Evolutionary conservation across 1,140 invertebrate genomes (phyloP), one percentile per base, ranked within the genome.

Genomic region (Halesus radiatus): DNA sequence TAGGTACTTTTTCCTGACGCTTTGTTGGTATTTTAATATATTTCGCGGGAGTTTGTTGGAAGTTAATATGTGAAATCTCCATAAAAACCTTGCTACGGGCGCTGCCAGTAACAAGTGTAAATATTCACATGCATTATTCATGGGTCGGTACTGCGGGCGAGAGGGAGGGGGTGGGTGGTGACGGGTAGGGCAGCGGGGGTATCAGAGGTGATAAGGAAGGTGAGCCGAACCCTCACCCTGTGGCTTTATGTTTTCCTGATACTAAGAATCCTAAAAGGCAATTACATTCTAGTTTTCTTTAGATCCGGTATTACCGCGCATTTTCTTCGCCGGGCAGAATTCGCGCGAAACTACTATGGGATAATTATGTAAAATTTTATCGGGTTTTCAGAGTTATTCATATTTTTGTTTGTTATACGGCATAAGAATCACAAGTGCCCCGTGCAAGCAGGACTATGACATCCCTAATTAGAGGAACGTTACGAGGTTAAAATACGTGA

Each of bases 41-140:
- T 79, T 78, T 78, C 60, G 32, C 60, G 76, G 23, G 22, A 75
- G 22, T 64, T 32, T 74, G 66, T 80, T 80, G 23, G 60, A 64
- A 64, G 18, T 64, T 64, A 23, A 23, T 80, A 80, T 80, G 74
- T 60, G 45, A 80, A 80, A 80, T 80, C 78, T 73, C 64, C 78
- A 80, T 73, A 70, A 80, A 80, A 80, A 80, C 68, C 66, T 74
- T 70, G 54, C 23, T 37, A 18, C 15, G 18, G 20, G 32, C 23
- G 60, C 74, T 80, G 68, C 70, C 78, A 75, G 74, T 76, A 80
- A 80, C 79, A 80, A 80, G 79, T 80, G 79, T 80, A 80, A 80
- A 80, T 80, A 76, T 80, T 26, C 50, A 62, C 50, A 80, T 80
- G 79, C 76, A 80, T 80, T 80, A 80, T 80, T 80, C 79, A 80